Percentiles rank a stretch among this genome's conserved stretches.
phyloP scores from a whole-genome alignment of 2,797 vertebrate genomes.

The Siniperca obscura region DNA sequence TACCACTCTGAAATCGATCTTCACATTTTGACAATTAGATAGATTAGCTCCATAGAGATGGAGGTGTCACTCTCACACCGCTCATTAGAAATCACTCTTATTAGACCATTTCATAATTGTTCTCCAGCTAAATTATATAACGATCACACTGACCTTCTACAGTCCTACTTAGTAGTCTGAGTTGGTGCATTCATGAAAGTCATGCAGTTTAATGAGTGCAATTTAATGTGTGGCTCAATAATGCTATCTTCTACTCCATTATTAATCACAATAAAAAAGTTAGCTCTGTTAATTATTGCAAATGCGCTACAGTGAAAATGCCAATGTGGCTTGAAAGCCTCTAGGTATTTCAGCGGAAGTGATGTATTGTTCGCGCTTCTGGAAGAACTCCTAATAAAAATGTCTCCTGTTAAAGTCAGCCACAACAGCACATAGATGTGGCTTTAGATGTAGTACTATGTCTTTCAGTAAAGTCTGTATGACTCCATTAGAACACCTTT shows the following conservation, averaged over 20 bases:
- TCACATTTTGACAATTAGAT: constrained; percentile 56
- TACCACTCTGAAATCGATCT: constrained; percentile 43
- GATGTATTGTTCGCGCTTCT: constrained; percentile 58
- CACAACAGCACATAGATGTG: constrained; percentile 49
- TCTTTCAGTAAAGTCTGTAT: constrained; percentile 54
- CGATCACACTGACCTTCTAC: constrained; percentile 77
- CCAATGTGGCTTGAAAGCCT: constrained; percentile 62
- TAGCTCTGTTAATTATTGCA: constrained; percentile 79
- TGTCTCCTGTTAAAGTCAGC: constrained; percentile 39
- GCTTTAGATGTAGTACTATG: constrained; percentile 35
- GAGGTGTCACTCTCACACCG: constrained; percentile 48
- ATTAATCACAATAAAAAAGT: constrained; percentile 81
- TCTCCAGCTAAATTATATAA: constrained; percentile 74
- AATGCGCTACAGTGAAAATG: constrained; percentile 77
- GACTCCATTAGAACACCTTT: constrained; percentile 61
- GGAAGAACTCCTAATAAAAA: constrained; percentile 48
- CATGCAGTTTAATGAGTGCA: constrained; percentile 69
- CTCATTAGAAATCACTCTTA: constrained; percentile 70
- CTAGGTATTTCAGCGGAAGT: constrained; percentile 49
- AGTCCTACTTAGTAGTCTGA: constrained; percentile 63
- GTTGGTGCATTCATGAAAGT: constrained; percentile 65
- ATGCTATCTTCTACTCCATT: constrained; percentile 70
- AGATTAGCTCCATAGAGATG: constrained; percentile 51
- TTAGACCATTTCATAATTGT: constrained; percentile 73
- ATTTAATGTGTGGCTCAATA: constrained; percentile 76